Conservation (phyloP, 1,140 invertebrate genomes). For the Monochamus saltuarius region DNA sequence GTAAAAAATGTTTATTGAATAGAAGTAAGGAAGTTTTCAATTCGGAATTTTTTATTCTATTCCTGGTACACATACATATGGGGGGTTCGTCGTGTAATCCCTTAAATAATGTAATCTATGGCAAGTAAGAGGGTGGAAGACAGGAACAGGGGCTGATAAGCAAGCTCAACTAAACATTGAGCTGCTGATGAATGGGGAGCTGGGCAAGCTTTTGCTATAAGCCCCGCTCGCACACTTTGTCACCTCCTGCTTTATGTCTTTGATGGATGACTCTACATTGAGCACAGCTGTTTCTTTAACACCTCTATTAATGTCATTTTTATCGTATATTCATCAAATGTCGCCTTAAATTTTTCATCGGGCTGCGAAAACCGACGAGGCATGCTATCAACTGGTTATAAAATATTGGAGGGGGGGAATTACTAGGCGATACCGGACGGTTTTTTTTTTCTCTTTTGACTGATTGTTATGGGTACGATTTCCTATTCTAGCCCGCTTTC, state of each 20-base stretch:
- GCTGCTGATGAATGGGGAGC: constrained; percentile 42
- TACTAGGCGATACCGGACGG: too few relatives aligned
- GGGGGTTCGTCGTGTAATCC: constrained; percentile 14
- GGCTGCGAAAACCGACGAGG: neutral
- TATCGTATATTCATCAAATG: constrained; percentile 33
- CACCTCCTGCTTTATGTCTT: constrained; percentile 45
- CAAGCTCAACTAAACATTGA: constrained; percentile 37
- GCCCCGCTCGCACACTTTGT: constrained; percentile 45
- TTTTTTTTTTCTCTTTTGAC: neutral
- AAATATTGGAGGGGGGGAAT: neutral
- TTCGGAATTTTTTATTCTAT: too few relatives aligned
- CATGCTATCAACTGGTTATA: constrained; percentile 1
- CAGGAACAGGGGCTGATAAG: constrained; percentile 21
- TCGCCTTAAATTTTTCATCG: neutral
- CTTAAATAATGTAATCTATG: constrained; percentile 23
- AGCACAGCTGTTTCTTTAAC: constrained; percentile 44
- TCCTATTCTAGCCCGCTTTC: neutral
- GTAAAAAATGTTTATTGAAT: too few relatives aligned
- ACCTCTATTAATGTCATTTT: constrained; percentile 45
- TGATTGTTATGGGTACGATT: neutral
- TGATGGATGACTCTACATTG: constrained; percentile 40
- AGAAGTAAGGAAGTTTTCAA: too few relatives aligned
- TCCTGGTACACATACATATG: too few relatives aligned
- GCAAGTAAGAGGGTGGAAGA: constrained; percentile 24
- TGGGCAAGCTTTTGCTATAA: constrained; percentile 38